phyloP scores from a whole-genome alignment of 2,113 vertebrate species.

The Anhinga anhinga region DNA sequence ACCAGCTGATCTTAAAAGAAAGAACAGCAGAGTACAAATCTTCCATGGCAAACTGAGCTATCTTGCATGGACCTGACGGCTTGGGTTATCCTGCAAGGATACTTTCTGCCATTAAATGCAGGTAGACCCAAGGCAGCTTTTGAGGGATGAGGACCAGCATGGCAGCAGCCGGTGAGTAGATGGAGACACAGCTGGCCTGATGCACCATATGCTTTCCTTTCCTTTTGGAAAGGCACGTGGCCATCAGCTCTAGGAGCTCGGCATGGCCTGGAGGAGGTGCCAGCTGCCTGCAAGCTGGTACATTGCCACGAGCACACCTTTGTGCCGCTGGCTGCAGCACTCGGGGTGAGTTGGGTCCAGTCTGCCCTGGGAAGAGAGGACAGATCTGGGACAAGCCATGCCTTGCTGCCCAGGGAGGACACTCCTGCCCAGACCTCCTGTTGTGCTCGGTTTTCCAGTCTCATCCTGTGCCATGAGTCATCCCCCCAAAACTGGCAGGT shows the following conservation, averaged over 20 bases:
- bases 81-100: not conserved
- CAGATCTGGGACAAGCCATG: not conserved
- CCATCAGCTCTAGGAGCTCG: not conserved
- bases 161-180: not conserved
- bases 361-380: not conserved
- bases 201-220: not conserved
- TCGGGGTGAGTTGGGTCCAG: fast-evolving
- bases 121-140: not conserved
- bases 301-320: not conserved
- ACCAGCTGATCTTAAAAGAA: not conserved
- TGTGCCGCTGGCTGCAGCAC: not conserved
- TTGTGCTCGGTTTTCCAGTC: not conserved
- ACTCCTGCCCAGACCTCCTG: not conserved
- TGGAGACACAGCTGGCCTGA: not conserved
- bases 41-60: not conserved
- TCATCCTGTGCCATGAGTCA: not conserved
- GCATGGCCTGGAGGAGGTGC: not conserved
- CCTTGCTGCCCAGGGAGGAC: not conserved
- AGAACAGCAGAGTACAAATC: not conserved
- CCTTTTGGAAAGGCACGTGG: not conserved
- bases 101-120: not conserved
- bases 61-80: not conserved
- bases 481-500: not conserved
- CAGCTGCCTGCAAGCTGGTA: not conserved
- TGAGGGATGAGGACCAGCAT: not conserved